phyloP scores from a whole-genome alignment of 1,140 invertebrate genomes.

The Subanguina moxae region DNA sequence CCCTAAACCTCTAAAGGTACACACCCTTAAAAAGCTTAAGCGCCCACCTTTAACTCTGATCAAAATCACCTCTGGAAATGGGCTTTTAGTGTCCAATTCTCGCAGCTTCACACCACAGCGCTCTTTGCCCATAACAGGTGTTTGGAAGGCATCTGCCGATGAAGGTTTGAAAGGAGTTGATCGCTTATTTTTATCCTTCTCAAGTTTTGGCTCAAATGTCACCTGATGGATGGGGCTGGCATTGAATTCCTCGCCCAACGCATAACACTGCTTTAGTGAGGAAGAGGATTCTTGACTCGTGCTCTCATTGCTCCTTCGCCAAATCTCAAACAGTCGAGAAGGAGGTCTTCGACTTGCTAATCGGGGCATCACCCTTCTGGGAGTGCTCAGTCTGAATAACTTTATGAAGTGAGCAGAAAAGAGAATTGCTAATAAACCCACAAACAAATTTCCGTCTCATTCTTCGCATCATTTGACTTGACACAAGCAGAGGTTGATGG shows the following conservation, averaged over 20 bases:
- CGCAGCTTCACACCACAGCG: constrained; percentile 35
- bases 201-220: neutral
- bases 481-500: neutral
- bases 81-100: constrained; percentile 20
- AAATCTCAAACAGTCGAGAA: neutral
- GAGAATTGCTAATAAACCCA: no score
- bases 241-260: neutral
- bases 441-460: neutral
- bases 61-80: constrained; percentile 34
- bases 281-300: neutral
- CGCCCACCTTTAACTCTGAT: constrained; percentile 17
- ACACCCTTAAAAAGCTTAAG: no score
- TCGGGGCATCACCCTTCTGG: neutral
- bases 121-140: constrained; percentile 29
- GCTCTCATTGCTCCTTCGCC: neutral
- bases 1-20: no score
- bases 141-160: constrained; percentile 6
- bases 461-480: neutral
- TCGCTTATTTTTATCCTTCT: neutral
- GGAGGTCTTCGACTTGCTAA: neutral
- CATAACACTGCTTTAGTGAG: neutral
- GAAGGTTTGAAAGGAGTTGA: neutral
- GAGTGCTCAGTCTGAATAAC: neutral
- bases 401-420: neutral
- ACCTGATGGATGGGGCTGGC: neutral